These are phyloP conservation scores for Mantis religiosa DNA, from an alignment of 2,888 invertebrate genomes.

Conservation along the genomic window DNA sequence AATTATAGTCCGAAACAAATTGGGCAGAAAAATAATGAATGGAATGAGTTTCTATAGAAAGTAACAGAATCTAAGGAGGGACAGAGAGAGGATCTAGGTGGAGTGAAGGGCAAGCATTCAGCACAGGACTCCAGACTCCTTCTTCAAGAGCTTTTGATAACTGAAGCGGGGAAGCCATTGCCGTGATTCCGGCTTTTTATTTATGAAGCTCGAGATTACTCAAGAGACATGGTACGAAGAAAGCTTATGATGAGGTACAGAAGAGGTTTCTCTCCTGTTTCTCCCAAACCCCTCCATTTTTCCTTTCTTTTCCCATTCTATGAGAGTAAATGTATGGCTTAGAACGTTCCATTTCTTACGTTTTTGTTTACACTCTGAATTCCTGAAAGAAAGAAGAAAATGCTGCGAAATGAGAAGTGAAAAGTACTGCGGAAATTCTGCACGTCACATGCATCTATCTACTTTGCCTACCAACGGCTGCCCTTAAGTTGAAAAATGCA, in stretches of 20 bases:
- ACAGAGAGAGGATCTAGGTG: not conserved
- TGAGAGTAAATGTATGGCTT: not conserved
- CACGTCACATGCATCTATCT: not conserved
- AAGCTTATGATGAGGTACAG: not conserved
- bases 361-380: not conserved
- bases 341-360: not conserved
- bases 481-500: not conserved
- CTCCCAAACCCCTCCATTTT: not conserved
- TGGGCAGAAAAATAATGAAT: not conserved
- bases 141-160: slow-evolving; percentile 7
- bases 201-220: not conserved
- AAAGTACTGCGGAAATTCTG: not conserved
- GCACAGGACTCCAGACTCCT: not conserved
- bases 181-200: not conserved
- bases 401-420: not conserved
- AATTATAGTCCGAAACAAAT: not conserved
- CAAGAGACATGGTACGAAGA: not conserved
- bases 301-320: not conserved
- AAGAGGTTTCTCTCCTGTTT: not conserved
- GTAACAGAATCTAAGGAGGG: not conserved
- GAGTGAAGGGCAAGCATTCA: not conserved
- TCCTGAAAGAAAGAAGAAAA: not conserved
- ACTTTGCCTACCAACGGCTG: not conserved
- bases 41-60: not conserved
- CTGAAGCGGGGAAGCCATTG: not conserved